phyloP scores from a whole-genome alignment of 37 sponge, comb jelly and placozoan species.

The Geodia barretti region DNA sequence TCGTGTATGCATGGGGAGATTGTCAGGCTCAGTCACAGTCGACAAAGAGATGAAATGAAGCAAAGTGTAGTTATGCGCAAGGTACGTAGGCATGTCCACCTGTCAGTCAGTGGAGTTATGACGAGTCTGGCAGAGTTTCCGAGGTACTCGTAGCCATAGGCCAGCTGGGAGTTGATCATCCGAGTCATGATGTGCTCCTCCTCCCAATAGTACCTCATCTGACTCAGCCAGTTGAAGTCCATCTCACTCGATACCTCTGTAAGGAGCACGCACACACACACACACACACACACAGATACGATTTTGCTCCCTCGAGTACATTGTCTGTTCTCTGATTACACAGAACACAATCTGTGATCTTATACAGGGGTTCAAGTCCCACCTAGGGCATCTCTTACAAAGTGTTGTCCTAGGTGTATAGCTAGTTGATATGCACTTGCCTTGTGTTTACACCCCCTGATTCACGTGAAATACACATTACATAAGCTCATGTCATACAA shows the following conservation, averaged over 20 bases:
- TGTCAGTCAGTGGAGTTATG: constrained; percentile 98
- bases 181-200: constrained; percentile 93
- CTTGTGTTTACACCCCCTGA: too few relatives aligned
- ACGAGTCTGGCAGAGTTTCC: constrained; percentile 96
- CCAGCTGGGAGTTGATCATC: constrained; percentile 97
- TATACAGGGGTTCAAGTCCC: not conserved
- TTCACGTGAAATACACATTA: too few relatives aligned
- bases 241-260: constrained; percentile 87
- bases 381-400: too few relatives aligned
- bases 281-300: not conserved
- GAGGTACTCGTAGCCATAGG: constrained; percentile 99
- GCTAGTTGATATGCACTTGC: too few relatives aligned
- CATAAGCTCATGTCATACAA: too few relatives aligned
- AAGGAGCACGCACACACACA: not conserved
- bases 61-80: too few relatives aligned
- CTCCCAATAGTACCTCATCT: constrained; percentile 99
- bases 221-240: constrained; percentile 99
- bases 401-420: too few relatives aligned
- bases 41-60: too few relatives aligned
- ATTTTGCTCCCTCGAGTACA: not conserved
- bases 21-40: too few relatives aligned
- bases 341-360: not conserved
- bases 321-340: not conserved
- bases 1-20: too few relatives aligned
- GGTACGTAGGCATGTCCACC: not conserved